Conservation (phyloP, 2,797 vertebrate species). For the Cossypha caffra region DNA sequence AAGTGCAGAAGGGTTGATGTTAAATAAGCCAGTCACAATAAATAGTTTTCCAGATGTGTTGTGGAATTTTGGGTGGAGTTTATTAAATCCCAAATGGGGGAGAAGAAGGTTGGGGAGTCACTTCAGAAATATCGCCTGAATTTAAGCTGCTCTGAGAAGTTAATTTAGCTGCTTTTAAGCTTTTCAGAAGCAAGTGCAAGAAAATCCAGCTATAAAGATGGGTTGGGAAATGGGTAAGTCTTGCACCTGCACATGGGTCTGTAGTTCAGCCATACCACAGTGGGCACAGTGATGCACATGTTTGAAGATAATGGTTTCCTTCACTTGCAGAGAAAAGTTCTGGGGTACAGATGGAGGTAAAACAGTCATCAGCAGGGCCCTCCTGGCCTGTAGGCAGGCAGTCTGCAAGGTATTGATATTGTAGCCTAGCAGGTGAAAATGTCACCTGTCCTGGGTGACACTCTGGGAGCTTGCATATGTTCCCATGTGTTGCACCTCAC, state of each 20-base stretch:
- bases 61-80: background rate
- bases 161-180: background rate
- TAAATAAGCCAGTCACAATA: background rate
- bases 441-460: background rate
- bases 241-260: background rate
- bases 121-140: background rate
- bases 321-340: background rate
- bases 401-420: background rate
- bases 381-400: background rate
- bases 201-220: background rate
- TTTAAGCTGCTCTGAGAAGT: background rate
- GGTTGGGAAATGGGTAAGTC: background rate
- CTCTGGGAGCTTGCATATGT: background rate
- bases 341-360: background rate
- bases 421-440: background rate
- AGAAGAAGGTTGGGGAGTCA: background rate
- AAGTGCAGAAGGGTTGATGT: background rate
- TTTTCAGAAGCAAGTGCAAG: background rate
- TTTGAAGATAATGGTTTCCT: background rate
- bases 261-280: background rate
- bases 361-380: fast-evolving
- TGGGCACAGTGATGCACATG: background rate
- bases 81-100: background rate
- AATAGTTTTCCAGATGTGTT: background rate
- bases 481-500: background rate